Base-by-base conservation (phyloP, 1,140 invertebrate species). In the Plectus sambesii region DNA sequence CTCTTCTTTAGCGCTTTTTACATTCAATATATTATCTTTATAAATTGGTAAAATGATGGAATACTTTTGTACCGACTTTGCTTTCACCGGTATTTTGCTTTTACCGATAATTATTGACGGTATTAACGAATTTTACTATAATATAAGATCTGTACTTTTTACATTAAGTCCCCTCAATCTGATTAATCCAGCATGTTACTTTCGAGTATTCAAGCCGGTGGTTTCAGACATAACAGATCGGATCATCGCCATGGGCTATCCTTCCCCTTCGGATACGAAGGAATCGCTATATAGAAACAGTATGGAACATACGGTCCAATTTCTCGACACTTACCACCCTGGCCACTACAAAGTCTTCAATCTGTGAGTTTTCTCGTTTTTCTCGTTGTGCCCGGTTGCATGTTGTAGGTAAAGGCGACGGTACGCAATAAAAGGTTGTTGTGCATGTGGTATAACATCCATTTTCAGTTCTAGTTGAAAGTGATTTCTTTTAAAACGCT, bases 241-340 rank as follows among this genome's bases (percentile, higher is more conserved):
- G 55, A 72, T 80, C 12, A 78, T 80, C 47, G 78, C 77, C 12
- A 79, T 80, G 74, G 78, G 77, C 3, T 80, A 78, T 60, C 78
- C 78, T 17, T n/a, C n/a, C n/a, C n/a, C n/a, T n/a, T 76, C 77
- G 0, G 68, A 71, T 23, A 76, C 76, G 26, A 58, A 70, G 3
- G 77, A 77, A 70, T 69, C 74, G 5, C 54, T 77, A 25, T 80
- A 79, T 61, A 69, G 79, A 51, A 80, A 80, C 62, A 72, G 72
- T 44, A 78, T 79, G 53, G 66, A 64, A 70, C 75, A 79, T 61
- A 79, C 78, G 6, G 74, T 72, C 2, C 59, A 73, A 35, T 80
- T 79, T 62, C 70, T 80, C 43, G 71, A 78, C 53, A 72, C 66
- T 17, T 77, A 77, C 57, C 77, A 80, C 59, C 57, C 66, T 36